Evolutionary conservation across 2,113 vertebrate species (phyloP).

Genomic region (Cynopterus brachyotis): DNA sequence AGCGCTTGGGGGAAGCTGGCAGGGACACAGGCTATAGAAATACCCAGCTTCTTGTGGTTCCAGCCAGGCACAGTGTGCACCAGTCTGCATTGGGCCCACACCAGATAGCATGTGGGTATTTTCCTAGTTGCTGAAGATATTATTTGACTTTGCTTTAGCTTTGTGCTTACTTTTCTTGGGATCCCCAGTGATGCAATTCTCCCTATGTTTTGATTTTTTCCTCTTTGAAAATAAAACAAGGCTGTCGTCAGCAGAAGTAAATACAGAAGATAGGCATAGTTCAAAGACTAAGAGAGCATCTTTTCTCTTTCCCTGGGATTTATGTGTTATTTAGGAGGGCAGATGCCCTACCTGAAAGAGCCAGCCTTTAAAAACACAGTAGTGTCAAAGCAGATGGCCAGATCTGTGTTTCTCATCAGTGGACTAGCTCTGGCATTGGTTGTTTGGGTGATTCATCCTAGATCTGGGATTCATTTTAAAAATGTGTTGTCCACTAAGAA

Average conservation of each 20-base stretch:
- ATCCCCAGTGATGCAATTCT: constrained; percentile 77
- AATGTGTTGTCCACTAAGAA: constrained; percentile 85
- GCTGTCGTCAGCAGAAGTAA: constrained; percentile 76
- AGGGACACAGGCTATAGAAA: constrained; percentile 74
- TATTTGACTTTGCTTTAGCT: constrained; percentile 65
- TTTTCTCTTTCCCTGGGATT: constrained; percentile 40
- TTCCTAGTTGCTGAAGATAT: constrained; percentile 69
- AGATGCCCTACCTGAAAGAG: neutral
- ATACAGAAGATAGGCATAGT: constrained; percentile 60
- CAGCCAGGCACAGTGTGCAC: constrained; percentile 39
- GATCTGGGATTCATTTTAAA: constrained; percentile 85
- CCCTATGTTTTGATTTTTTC: neutral
- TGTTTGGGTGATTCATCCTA: constrained; percentile 83
- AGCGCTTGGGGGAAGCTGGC: constrained; percentile 59
- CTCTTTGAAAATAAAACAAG: constrained; percentile 51
- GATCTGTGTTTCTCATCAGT: constrained; percentile 69
- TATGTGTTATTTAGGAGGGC: constrained; percentile 44
- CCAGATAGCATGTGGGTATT: constrained; percentile 41
- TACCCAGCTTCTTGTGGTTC: constrained; percentile 60
- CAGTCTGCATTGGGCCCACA: constrained; percentile 58
- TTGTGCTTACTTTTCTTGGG: constrained; percentile 73
- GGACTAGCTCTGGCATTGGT: constrained; percentile 71
- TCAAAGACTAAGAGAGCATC: constrained; percentile 42
- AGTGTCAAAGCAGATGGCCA: constrained; percentile 82
- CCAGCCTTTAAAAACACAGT: constrained; percentile 52